A percentile compares a stretch with the other conserved stretches of the same genome.
Conservation (phyloP, 2,888 invertebrate species). For the Thumatha senex region DNA sequence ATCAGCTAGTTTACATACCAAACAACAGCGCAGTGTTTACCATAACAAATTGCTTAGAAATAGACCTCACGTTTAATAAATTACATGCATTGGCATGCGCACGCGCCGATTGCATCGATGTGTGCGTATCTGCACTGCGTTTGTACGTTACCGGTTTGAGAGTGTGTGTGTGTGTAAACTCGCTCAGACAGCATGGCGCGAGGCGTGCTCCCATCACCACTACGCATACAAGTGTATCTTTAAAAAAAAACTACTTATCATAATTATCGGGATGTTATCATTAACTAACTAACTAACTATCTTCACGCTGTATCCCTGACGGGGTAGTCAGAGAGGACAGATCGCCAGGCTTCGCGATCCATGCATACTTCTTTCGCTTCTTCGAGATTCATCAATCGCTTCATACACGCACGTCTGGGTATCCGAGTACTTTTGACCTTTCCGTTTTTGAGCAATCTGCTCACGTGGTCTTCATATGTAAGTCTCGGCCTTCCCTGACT, state of each 20-base stretch:
- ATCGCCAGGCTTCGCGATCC: no score
- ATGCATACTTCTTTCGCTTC: no score
- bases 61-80: neutral
- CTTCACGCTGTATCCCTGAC: no score
- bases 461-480: no score
- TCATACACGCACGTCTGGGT: no score
- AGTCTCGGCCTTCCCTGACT: no score
- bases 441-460: no score
- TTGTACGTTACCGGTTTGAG: constrained; percentile 1
- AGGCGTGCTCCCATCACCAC: constrained; percentile 3
- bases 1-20: neutral
- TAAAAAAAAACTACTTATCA: constrained; percentile 17
- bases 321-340: no score
- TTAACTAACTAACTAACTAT: no score
- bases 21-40: neutral
- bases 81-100: constrained; percentile 1
- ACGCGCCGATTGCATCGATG: neutral
- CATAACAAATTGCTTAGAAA: neutral
- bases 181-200: constrained; percentile 31
- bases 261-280: constrained; percentile 1
- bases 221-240: constrained; percentile 2
- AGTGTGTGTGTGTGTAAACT: constrained; percentile 2
- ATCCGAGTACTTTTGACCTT: no score
- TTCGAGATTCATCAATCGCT: no score
- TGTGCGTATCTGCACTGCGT: constrained; percentile 3